Percentiles rank a stretch among this genome's conserved stretches.
These are phyloP conservation scores for Pediacus dermestoides DNA, from an alignment of 2,888 invertebrate genomes.

Conservation along the genomic window DNA sequence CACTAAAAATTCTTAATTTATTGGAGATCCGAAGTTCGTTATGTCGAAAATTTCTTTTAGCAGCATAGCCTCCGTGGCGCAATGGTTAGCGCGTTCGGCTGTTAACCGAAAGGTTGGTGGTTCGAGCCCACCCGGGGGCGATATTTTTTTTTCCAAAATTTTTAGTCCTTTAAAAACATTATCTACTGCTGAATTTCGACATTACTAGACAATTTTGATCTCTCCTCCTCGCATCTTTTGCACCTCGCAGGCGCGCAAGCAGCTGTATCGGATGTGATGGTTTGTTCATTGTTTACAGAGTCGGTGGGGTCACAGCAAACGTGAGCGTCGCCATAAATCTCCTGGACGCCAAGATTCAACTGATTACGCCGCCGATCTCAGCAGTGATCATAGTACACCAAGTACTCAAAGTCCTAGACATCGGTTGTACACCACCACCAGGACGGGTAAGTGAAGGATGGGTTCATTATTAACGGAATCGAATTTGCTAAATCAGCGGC, in stretches of 20 bases:
- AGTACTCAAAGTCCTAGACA: constrained; percentile 79
- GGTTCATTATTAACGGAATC: not conserved
- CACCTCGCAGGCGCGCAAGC: too few relatives aligned
- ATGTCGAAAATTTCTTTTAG: too few relatives aligned
- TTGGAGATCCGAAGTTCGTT: too few relatives aligned
- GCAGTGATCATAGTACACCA: constrained; percentile 68
- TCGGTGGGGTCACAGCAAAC: constrained; percentile 70
- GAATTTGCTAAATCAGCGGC: not conserved
- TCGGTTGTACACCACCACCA: constrained; percentile 54
- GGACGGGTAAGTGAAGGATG: constrained; percentile 49
- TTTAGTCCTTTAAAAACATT: too few relatives aligned
- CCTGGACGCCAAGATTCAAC: constrained; percentile 60
- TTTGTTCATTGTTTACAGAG: too few relatives aligned
- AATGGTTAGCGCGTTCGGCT: constrained; percentile 99
- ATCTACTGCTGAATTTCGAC: too few relatives aligned
- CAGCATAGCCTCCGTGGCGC: too few relatives aligned
- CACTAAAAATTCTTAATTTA: too few relatives aligned
- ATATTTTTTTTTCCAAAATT: constrained; percentile 49
- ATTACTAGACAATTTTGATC: too few relatives aligned
- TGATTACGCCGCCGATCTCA: constrained; percentile 76
- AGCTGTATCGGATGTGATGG: too few relatives aligned
- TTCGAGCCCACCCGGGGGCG: constrained; percentile 97
- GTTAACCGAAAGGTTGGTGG: constrained; percentile 99
- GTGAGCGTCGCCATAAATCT: constrained; percentile 59
- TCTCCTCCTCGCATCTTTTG: too few relatives aligned